Base-by-base conservation (phyloP, 2,888 invertebrate species). In the Spialia ferax region DNA sequence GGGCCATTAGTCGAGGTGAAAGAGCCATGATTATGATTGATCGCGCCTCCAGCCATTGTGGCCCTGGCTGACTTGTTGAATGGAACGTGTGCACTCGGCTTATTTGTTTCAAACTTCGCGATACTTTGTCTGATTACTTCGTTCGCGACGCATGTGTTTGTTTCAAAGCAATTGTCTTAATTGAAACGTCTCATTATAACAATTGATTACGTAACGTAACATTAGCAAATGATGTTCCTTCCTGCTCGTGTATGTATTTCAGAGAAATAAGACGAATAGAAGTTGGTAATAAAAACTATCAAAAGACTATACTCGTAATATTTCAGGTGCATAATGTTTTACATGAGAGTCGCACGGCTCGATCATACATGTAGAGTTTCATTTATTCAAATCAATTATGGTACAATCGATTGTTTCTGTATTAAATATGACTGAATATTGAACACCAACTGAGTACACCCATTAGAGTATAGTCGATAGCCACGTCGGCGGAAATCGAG, bases 11-110 rank as follows among this genome's bases (percentile, higher is more conserved):
- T 83, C 85, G 87, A 89, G 83, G 89, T 91, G 91, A 93, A 93
- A 92, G 91, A 89, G 86, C 89, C 75, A 84, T 92, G 90, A 93
- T 93, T 94, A 92, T 94, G 93, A 94, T 93, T 91, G 93, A 94
- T 94, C 82, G 87, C 71, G 73, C 75, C 76, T 79, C 81, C 78
- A 82, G 89, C 89, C 88, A 88, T 86, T 85, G 75, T 80, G 66
- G 60, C 82, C 84, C 75, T 80, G n/a, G 48, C 83, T 84, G 88
- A 91, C 91, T 92, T 91, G 91, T 45, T 45, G 90, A 91, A 91
- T 87, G 82, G 76, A 84, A 87, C 52, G 52, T 91, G 90, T 87
- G 86, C 82, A 82, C 79, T 80, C 75, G 75, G 73, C 77, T 85
- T 85, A 84, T 88, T 89, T 86, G 83, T 84, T 79, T 74, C 79